Conservation (phyloP, 2,797 vertebrate species). For the Thaleichthys pacificus region DNA sequence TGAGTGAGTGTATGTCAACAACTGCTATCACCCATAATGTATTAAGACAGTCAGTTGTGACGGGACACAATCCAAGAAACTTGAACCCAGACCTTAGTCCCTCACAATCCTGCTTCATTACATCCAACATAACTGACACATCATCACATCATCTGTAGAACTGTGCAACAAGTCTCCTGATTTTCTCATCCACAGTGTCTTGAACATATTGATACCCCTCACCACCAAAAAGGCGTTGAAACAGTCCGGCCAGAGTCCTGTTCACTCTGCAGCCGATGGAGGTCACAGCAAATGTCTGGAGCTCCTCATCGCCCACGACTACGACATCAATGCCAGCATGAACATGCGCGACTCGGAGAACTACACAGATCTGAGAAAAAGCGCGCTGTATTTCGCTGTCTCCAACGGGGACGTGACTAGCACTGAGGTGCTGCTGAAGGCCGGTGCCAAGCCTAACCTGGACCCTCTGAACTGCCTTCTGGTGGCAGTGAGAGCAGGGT, state of each 20-base stretch:
- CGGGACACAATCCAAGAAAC: background rate
- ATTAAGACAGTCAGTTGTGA: background rate
- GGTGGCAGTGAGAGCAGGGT: conserved; percentile 82
- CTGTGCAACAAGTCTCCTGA: background rate
- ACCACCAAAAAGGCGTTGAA: conserved; percentile 79
- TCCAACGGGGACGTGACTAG: conserved; percentile 82
- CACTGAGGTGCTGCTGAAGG: conserved; percentile 76
- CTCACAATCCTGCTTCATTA: background rate
- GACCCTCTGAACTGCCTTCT: conserved; percentile 86
- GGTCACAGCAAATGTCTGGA: conserved; percentile 82
- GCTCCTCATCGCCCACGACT: conserved; percentile 77
- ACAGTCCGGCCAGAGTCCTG: conserved; percentile 75
- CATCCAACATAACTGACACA: background rate
- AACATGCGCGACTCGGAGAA: conserved; percentile 76
- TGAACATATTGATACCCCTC: conserved; percentile 84
- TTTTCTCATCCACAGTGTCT: conserved; percentile 59
- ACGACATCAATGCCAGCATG: conserved; percentile 76
- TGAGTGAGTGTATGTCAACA: conserved; percentile 72
- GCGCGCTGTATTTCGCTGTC: conserved; percentile 78
- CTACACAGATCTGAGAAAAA: conserved; percentile 78
- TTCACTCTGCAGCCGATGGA: conserved; percentile 82
- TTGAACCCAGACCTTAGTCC: background rate
- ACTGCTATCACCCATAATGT: too few relatives aligned
- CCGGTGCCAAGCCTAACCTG: conserved; percentile 79
- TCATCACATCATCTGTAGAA: background rate